Evolutionary conservation across 1,140 invertebrate genomes (phyloP).

Genomic region (Trichonephila inaurata): DNA sequence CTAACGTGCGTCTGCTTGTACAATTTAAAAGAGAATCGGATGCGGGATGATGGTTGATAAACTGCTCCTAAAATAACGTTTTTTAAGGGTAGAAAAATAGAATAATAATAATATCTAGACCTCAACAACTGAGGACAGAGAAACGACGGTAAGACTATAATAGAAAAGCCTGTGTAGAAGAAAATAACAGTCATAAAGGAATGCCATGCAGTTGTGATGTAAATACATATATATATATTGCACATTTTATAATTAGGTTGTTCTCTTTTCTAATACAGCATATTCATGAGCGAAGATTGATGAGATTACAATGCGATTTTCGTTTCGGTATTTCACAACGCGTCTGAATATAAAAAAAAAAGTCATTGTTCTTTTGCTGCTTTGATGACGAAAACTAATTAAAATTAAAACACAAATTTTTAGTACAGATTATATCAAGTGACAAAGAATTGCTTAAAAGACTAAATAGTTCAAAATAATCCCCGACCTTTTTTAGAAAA

Average conservation of each 20-base stretch:
- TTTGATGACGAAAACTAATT: neutral
- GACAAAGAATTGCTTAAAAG: too few species aligned
- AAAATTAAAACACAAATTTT: too few species aligned
- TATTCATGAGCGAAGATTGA: neutral
- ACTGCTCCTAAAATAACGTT: too few species aligned
- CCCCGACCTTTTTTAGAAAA: too few species aligned
- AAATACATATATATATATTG: neutral
- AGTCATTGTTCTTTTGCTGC: neutral
- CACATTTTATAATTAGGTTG: neutral
- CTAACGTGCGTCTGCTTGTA: neutral
- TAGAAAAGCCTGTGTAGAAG: neutral
- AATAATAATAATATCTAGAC: neutral
- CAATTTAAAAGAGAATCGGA: neutral
- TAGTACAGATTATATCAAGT: too few species aligned
- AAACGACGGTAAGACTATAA: neutral
- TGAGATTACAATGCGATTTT: neutral
- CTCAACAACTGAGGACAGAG: neutral
- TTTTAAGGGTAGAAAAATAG: too few species aligned
- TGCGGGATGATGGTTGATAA: neutral
- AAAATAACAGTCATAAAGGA: too few species aligned
- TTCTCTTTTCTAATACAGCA: neutral
- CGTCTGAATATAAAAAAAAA: too few species aligned
- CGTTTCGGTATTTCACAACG: too few species aligned
- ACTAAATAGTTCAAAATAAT: too few species aligned
- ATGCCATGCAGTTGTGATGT: too few species aligned